Base-by-base conservation (phyloP, 2,797 vertebrate genomes). In the Chloroceryle amazona region DNA sequence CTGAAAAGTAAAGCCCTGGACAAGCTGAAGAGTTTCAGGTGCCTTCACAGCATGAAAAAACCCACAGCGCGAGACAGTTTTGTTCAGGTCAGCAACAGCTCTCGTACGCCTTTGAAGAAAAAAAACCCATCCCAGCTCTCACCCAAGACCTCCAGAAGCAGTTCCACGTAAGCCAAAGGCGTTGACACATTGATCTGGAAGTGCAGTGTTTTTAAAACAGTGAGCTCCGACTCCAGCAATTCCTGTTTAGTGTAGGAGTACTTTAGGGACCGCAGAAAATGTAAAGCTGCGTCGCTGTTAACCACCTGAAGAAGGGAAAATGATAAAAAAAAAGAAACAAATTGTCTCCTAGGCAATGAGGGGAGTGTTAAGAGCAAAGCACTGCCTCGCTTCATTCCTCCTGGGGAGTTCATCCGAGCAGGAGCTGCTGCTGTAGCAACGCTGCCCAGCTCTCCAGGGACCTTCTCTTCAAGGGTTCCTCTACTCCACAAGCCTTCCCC, bases 91-190 rank as follows among this genome's bases (percentile, higher is more conserved):
- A 83, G n/a, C 3, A 61, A 35, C 3, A 86, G 39, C 72, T 80
- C 35, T 19, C 4, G 29, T 17, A 13, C 0, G 1, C 20, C 67
- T 18, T 29, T 61, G 20, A 46, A 46, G 44, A 46, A 4, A 55
- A 55, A 73, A 61, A 1, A 23, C 17, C 51, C 47, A 23, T 49
- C 47, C 47, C 47, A 49, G 20, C 47, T 21, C 46, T 52, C 51
- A 99, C 99, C 99, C 83, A 99, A 98, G 78, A 99, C 99, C 90
- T 99, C 99, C 78, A 99, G 97, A 9, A 99, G 99, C 81, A 98
- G 98, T 95, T 99, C 99, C 88, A 99, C 98, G 4, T 99, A 99
- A 4, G 96, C 98, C 92, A 99, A 78, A 3, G 99, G 99, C 93
- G 99, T 99, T 1, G 98, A 97, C 41, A 98, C 74, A 10, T 98